Base-by-base conservation (phyloP, 2,113 vertebrate genomes). In the Mustelus asterias region DNA sequence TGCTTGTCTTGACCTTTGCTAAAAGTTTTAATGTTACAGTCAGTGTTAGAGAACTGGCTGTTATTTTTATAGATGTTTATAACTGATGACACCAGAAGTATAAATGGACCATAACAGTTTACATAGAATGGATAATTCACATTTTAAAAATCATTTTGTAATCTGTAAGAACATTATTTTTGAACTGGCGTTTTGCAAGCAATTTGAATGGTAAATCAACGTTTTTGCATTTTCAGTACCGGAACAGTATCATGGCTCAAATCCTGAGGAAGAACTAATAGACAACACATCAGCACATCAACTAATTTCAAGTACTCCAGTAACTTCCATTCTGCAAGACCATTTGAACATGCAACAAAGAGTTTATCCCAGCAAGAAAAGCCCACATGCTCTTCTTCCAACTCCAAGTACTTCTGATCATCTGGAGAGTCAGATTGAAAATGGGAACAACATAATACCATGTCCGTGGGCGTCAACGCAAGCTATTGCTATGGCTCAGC, bases 341-440 rank as follows among this genome's bases (percentile, higher is more conserved):
- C 94, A 95, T 72, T 76, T 95, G 41, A 95, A 95, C 26, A 95
- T 95, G 94, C 94, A 95, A 54, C 94, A 95, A 72, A 95, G 67
- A 76, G 69, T 70, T 48, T 95, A 95, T 70, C 67, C 67, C 10
- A 48, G 67, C 94, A 95, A 76, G 44, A 95, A 95, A 95, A 95
- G 94, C 33, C 94, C 94, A 48, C 94, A 54, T 72, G 41, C 69
- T 72, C 65, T 95, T 29, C 65, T 95, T 72, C 94, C 94, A 44
- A 44, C 69, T 76, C 94, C 94, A 70, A 95, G 67, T 95, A 95
- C 94, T 26, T 72, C 67, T 44, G 69, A 95, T 54, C 94, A 95
- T 48, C 94, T 95, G 26, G 94, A 95, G 41, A 95, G 69, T 44
- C 94, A 95, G 44, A 70, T 26, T 44, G 94, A 95, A 95, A 95